Evolutionary conservation across 1,140 invertebrate genomes (phyloP), one percentile per base, ranked within the genome.

Genomic region (Monochamus saltuarius): DNA sequence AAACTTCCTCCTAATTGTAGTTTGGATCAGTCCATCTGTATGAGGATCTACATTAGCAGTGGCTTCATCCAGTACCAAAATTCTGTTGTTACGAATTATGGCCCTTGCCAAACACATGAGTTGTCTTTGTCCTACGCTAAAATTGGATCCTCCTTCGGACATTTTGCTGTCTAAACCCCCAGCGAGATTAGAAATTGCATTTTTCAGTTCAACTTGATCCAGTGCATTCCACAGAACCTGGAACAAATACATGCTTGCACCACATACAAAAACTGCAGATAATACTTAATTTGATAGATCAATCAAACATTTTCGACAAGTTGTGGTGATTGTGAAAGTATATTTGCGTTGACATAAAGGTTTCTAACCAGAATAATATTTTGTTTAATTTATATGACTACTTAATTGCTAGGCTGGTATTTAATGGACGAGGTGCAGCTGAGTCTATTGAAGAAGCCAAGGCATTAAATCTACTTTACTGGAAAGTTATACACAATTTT

Each of bases 81-180:
- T 84, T 68, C 85, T 88, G 67, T 87, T 89, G 14, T 87, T 85
- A 22, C 86, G 78, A 0, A 92, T 71, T 29, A 92, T 80, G 1
- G 90, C 89, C 61, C 90, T 76, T 1, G 89, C 89, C 61, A 93
- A 76, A 70, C 91, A 92, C 1, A 94, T 72, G 7, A 94, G 75
- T 69, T 94, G 91, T 35, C 87, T 79, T 74, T 92, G 89, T 0
- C 90, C 90, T 10, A 89, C 84, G 54, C 87, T 90, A 56, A 91
- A 86, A 75, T 89, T 90, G 11, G 29, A 37, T 4, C 56, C 56
- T 2, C 75, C 70, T 1, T 87, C 88, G 17, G 85, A 84, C 39
- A 89, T 80, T 50, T 65, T 70, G 42, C 11, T 61, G 51, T 68
- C 65, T 4, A 78, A 58, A 39, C 54, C 51, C 9, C 51, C 53